These are phyloP conservation scores for Ormyrus nitidulus DNA, from an alignment of 2,888 invertebrate genomes.

Conservation along the genomic window DNA sequence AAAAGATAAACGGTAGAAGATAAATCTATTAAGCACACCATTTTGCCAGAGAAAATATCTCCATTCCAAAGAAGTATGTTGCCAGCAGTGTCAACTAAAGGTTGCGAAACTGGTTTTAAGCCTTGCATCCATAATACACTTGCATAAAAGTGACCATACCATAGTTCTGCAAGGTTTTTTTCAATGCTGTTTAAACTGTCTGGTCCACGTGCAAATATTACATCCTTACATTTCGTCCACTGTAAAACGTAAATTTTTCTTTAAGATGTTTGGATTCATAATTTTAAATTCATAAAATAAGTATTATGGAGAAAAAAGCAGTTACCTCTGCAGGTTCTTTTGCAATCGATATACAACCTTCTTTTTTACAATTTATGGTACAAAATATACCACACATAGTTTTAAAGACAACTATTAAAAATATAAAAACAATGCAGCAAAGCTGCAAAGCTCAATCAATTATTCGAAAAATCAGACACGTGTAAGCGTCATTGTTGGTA, in stretches of 20 bases:
- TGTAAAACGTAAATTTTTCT: constrained; percentile 58
- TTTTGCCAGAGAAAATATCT: constrained; percentile 84
- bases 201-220: constrained; percentile 79
- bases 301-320: not conserved
- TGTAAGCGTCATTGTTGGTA: not conserved
- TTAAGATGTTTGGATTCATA: not conserved
- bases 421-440: not conserved
- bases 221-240: constrained; percentile 74
- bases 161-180: constrained; percentile 62
- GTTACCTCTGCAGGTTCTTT: constrained; percentile 44
- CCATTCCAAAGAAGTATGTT: constrained; percentile 91
- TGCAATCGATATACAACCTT: not conserved
- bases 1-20: too few relatives aligned
- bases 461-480: not conserved
- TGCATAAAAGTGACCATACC: constrained; percentile 72
- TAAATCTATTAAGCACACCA: constrained; percentile 67
- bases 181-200: constrained; percentile 69
- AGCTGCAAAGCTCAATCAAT: not conserved
- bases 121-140: constrained; percentile 93
- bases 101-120: constrained; percentile 80
- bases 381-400: constrained; percentile 57
- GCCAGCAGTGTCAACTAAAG: constrained; percentile 78
- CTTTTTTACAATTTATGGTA: constrained; percentile 3
- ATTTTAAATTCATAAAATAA: not conserved
- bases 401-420: too few relatives aligned